Conservation (phyloP, 23 tunicate species). For the Oikopleura albicans region DNA sequence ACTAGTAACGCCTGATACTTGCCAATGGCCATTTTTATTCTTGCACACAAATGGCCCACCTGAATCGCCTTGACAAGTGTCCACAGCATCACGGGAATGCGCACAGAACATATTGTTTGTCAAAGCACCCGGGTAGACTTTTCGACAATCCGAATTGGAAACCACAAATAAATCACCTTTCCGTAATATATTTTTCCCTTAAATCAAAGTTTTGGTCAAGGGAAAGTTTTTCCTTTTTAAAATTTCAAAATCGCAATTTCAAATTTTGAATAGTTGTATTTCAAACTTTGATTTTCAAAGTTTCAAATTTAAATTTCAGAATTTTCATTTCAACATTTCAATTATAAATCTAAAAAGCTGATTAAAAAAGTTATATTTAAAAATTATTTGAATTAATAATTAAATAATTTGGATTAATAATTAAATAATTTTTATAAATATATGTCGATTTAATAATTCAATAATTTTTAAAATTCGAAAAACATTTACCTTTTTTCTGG, state of each 20-base stretch:
- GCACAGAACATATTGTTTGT: slow-evolving; percentile 12
- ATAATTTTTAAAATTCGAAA: no score
- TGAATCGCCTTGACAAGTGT: slow-evolving; percentile 15
- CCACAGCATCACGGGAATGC: neutral
- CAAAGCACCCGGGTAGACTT: neutral
- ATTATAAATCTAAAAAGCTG: neutral
- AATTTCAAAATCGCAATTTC: no score
- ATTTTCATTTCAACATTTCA: neutral
- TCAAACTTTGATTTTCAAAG: no score
- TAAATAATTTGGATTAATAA: no score
- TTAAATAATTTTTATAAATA: no score
- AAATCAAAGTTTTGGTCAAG: no score
- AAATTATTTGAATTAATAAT: no score
- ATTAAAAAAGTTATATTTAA: no score
- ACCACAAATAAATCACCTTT: neutral
- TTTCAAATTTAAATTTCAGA: neutral
- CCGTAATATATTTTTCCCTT: neutral
- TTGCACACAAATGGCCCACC: slow-evolving; percentile 13
- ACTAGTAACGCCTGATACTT: neutral
- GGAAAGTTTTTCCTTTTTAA: no score
- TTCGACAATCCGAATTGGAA: neutral
- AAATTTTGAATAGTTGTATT: no score
- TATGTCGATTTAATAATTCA: no score
- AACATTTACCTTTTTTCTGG: no score
- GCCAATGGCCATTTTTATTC: neutral